These are phyloP conservation scores for Epinephelus cyanopodus DNA, from an alignment of 2,113 vertebrate genomes.

Conservation along the genomic window DNA sequence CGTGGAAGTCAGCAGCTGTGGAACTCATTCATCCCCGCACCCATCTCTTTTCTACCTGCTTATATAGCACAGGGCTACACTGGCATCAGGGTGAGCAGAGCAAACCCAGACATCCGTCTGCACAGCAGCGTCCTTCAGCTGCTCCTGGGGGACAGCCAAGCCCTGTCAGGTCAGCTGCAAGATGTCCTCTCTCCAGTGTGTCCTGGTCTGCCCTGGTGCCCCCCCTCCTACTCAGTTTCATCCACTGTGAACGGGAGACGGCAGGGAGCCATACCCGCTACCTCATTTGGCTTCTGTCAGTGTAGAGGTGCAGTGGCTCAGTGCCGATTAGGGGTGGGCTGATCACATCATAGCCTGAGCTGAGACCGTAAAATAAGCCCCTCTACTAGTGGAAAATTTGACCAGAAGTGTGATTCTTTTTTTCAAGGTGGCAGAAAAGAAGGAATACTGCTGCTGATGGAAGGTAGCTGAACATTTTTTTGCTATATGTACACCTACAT, in stretches of 20 bases:
- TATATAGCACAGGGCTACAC: conserved; percentile 29
- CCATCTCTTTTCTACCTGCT: conserved; percentile 11
- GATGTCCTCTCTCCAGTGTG: conserved; percentile 38
- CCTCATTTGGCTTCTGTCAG: conserved; percentile 43
- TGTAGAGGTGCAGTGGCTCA: conserved; percentile 27
- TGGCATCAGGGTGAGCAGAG: conserved; percentile 1
- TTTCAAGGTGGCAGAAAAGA: neutral
- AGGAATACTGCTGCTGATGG: neutral
- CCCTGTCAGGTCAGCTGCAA: conserved; percentile 60
- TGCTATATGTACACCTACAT: neutral
- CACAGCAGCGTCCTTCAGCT: conserved; percentile 36
- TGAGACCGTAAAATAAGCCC: conserved; percentile 5
- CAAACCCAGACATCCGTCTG: conserved; percentile 31
- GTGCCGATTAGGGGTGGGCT: neutral
- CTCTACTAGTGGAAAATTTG: neutral
- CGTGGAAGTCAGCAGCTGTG: neutral
- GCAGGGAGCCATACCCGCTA: conserved; percentile 4
- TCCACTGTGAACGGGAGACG: conserved; percentile 18
- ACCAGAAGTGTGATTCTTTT: neutral
- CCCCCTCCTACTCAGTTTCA: conserved; percentile 16
- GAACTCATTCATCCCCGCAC: neutral
- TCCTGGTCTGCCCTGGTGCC: conserved; percentile 27
- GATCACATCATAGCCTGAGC: conserved; percentile 13
- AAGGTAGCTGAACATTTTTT: neutral
- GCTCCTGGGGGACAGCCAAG: conserved; percentile 50